Conservation (phyloP, 2,113 vertebrate genomes). For the Anarhynchus alexandrinus region DNA sequence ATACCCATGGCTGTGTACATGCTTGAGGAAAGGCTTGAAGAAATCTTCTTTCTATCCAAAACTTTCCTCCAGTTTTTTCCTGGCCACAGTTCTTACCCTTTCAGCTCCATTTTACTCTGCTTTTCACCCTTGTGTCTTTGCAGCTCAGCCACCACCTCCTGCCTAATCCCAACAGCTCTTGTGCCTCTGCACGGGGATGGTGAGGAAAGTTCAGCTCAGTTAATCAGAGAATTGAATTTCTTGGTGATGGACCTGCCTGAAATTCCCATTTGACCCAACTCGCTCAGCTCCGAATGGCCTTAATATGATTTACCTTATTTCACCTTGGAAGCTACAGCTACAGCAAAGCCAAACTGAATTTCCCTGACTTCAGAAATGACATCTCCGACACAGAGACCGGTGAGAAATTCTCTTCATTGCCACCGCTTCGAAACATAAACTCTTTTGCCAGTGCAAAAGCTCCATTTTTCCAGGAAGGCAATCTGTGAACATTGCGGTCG, state of each 20-base stretch:
- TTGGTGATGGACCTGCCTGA: not conserved
- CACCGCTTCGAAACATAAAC: not conserved
- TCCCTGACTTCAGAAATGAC: not conserved
- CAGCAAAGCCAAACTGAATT: not conserved
- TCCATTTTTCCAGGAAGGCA: not conserved
- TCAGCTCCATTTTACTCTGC: not conserved
- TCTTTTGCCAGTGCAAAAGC: not conserved
- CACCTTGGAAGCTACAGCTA: not conserved
- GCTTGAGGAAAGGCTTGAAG: not conserved
- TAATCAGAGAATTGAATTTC: not conserved
- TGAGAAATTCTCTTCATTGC: not conserved
- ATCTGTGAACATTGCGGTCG: fast-evolving
- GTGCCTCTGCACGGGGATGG: not conserved
- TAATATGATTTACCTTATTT: not conserved
- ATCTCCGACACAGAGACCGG: not conserved
- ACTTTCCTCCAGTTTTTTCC: not conserved
- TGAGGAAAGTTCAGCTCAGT: not conserved
- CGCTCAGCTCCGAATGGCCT: not conserved
- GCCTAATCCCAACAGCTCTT: not conserved
- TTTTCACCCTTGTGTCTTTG: not conserved
- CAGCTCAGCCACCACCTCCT: not conserved
- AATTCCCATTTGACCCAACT: not conserved
- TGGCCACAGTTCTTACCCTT: not conserved
- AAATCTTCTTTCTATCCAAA: not conserved
- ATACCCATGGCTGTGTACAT: not conserved